These are phyloP conservation scores for Heliconius hortense DNA, from an alignment of 2,888 invertebrate genomes.

Conservation along the genomic window DNA sequence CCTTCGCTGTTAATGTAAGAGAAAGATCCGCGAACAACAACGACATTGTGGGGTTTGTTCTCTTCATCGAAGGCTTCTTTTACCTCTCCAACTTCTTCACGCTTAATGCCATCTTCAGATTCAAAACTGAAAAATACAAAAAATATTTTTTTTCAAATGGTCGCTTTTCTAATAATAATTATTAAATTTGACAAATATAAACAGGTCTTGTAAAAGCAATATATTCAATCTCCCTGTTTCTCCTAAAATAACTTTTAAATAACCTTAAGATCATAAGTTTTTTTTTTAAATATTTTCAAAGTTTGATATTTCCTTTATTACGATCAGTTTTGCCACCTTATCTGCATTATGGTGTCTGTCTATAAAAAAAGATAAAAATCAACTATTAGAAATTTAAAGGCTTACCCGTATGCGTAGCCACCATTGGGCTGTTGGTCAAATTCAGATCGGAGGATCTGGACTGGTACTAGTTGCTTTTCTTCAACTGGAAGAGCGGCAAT, in stretches of 20 bases:
- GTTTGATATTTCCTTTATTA: not conserved
- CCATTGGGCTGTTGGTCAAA: constrained; percentile 60
- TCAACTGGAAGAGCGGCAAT: constrained; percentile 54
- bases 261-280: not conserved
- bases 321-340: not conserved
- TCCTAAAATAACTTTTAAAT: not conserved
- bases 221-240: not conserved
- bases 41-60: constrained; percentile 78
- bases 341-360: not conserved
- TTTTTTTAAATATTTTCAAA: not conserved
- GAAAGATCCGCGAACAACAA: constrained; percentile 82
- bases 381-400: constrained; percentile 15
- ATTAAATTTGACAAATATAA: no score
- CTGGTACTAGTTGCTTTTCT: constrained; percentile 34
- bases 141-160: not conserved
- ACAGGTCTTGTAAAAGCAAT: not conserved
- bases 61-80: constrained; percentile 76
- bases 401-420: constrained; percentile 56
- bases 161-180: no score
- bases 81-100: constrained; percentile 73
- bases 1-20: constrained; percentile 82
- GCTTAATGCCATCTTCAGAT: constrained; percentile 80
- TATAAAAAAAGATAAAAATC: not conserved
- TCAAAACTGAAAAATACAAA: constrained; percentile 65
- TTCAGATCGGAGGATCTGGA: constrained; percentile 54